Evolutionary conservation across 2,888 invertebrate genomes (phyloP).

Genomic region (Meta bourneti): DNA sequence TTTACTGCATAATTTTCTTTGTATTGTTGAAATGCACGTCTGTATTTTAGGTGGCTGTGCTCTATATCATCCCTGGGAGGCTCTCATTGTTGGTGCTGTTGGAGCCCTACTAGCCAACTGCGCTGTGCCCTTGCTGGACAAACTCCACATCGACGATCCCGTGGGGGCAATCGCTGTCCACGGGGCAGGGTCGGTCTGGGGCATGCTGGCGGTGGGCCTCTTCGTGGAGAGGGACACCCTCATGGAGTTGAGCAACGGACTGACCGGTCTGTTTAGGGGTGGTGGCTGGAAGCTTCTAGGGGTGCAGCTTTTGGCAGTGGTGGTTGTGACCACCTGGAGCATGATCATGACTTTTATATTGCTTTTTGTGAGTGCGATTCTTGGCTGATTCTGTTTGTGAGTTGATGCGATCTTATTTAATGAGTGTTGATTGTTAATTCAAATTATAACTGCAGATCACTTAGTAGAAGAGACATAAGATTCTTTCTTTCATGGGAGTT

Average conservation of each 20-base stretch:
- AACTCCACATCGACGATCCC: slow-evolving; percentile 91
- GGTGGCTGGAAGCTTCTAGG: slow-evolving; percentile 89
- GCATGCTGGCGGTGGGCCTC: slow-evolving; percentile 77
- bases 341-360: slow-evolving; percentile 84
- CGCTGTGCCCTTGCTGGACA: slow-evolving; percentile 88
- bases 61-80: slow-evolving; percentile 92
- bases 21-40: too few species aligned
- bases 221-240: slow-evolving; percentile 74
- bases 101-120: slow-evolving; percentile 88
- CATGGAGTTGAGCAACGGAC: slow-evolving; percentile 85
- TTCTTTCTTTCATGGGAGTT: too few species aligned
- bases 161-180: slow-evolving; percentile 95
- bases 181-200: slow-evolving; percentile 82
- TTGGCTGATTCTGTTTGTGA: background rate
- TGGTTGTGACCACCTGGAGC: slow-evolving; percentile 89
- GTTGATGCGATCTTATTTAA: too few species aligned
- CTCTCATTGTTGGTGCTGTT: slow-evolving; percentile 89
- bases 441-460: too few species aligned
- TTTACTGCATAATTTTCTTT: too few species aligned
- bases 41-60: slow-evolving; percentile 79
- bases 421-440: too few species aligned
- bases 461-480: too few species aligned
- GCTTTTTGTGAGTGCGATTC: slow-evolving; percentile 78
- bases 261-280: slow-evolving; percentile 82
- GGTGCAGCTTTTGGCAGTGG: slow-evolving; percentile 87